Evolutionary conservation across 1,140 invertebrate species (phyloP).

Genomic region (Fopius arisanus): DNA sequence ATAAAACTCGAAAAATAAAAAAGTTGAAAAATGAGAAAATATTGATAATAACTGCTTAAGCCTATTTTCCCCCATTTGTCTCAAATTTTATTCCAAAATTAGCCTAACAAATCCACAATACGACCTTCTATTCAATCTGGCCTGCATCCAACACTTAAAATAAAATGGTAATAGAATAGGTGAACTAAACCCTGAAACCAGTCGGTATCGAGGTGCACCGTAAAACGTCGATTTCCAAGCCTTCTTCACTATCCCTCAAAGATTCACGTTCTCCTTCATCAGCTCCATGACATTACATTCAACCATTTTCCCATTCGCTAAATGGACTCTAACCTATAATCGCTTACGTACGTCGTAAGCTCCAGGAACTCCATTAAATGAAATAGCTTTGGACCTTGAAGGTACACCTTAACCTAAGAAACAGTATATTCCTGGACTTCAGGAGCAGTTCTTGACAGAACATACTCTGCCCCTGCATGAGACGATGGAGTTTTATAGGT

Average conservation of each 20-base stretch:
- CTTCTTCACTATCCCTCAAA: not conserved
- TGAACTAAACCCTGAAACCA: constrained; percentile 8
- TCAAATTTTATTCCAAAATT: not conserved
- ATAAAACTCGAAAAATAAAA: too few species aligned
- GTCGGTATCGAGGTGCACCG: not conserved
- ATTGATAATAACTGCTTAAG: not conserved
- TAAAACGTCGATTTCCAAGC: constrained; percentile 3
- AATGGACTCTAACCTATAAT: constrained; percentile 9
- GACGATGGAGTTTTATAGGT: constrained; percentile 12
- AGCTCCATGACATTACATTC: not conserved
- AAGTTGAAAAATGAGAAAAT: not conserved
- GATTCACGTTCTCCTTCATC: constrained; percentile 11
- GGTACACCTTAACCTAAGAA: not conserved
- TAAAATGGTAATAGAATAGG: not conserved
- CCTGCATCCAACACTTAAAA: not conserved
- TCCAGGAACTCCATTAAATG: constrained; percentile 29
- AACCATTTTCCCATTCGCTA: not conserved
- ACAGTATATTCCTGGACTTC: not conserved
- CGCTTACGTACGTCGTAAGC: constrained; percentile 27
- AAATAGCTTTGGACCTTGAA: constrained; percentile 16
- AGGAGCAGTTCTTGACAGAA: constrained; percentile 17
- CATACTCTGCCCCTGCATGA: not conserved
- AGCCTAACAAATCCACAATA: not conserved
- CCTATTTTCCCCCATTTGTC: not conserved
- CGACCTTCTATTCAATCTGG: not conserved